Evolutionary conservation across 2,113 vertebrate species (phyloP), one percentile per base, ranked within the genome.

Genomic region (Rhea americana): DNA sequence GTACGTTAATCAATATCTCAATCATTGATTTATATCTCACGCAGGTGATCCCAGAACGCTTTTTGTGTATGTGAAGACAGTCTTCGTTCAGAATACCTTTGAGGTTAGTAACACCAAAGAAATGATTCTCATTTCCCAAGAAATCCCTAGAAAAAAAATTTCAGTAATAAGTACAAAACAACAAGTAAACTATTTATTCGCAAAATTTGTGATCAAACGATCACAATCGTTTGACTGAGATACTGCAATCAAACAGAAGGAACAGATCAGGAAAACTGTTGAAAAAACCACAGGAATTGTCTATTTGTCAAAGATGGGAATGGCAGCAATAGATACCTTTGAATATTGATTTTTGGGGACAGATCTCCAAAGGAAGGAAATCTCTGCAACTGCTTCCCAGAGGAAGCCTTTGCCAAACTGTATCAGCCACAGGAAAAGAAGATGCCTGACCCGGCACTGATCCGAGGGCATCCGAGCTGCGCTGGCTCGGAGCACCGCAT

Each of bases 401-500:
- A 35, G 70, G 47, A 47, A 47, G 22, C 26, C 35, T 58, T 63
- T 71, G 5, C 25, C n/a, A 62, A 22, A 30, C 17, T 3, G 0
- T 18, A n/a, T 24, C 39, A 21, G 61, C 24, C 28, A 10, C 21
- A 7, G 66, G 51, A 30, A 25, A 75, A 28, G 62, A 58, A 0
- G 2, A 28, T 0, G 37, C 8, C 24, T 75, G 28, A 2, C 0
- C 2, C 7, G 47, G 32, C 2, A 1, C 35, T 28, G 47, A 28
- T 37, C 3, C 21, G n/a, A 45, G 43, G 28, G 21, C 1, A 0
- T 19, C 3, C 0, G 0, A 22, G 22, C 30, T 14, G 4, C 65
- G 30, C 58, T 41, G 68, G 35, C 35, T 35, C 35, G 35, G 35
- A 35, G 35, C 11, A 35, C 20, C 2, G 0, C 22, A 13, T 10